These are phyloP conservation scores for Hirtodrosophila alboralis DNA, from an alignment of 2,888 invertebrate species.

Conservation along the genomic window DNA sequence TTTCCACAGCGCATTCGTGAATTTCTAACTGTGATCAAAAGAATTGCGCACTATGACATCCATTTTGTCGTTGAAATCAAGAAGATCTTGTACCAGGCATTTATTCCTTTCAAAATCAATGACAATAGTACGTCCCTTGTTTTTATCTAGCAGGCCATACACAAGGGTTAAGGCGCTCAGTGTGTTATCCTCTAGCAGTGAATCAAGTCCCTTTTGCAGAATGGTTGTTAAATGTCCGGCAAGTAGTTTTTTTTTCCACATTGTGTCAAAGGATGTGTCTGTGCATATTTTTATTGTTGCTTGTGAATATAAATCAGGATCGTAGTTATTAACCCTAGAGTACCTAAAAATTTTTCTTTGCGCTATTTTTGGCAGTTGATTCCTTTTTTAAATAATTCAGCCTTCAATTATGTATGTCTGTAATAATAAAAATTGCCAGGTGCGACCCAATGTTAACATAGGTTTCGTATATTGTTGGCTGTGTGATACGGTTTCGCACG, in stretches of 20 bases:
- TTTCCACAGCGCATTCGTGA: slow-evolving; percentile 96
- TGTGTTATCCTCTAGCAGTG: slow-evolving; percentile 95
- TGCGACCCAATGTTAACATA: no score
- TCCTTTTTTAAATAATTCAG: no score
- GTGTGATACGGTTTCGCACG: no score
- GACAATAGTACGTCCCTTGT: slow-evolving; percentile 97
- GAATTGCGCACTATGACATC: slow-evolving; percentile 96
- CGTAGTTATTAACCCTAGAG: not conserved
- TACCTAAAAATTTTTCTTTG: slow-evolving; percentile 87
- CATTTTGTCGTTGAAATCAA: slow-evolving; percentile 99
- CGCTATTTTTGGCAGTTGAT: no score
- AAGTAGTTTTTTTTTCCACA: slow-evolving; percentile 96
- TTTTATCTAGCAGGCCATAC: slow-evolving; percentile 94
- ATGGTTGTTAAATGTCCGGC: slow-evolving; percentile 96
- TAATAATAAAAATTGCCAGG: no score
- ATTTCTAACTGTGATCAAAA: slow-evolving; percentile 97
- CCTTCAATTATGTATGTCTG: no score
- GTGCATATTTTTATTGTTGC: no score
- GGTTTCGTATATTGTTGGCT: no score
- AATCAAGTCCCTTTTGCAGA: slow-evolving; percentile 96
- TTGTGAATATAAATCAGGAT: not conserved
- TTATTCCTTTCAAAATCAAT: slow-evolving; percentile 99
- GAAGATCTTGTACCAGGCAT: slow-evolving; percentile 97
- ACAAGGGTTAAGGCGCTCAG: slow-evolving; percentile 93
- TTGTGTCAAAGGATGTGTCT: slow-evolving; percentile 94